These are phyloP conservation scores for Marmota monax DNA, from an alignment of 2,113 vertebrate genomes.

Conservation along the genomic window DNA sequence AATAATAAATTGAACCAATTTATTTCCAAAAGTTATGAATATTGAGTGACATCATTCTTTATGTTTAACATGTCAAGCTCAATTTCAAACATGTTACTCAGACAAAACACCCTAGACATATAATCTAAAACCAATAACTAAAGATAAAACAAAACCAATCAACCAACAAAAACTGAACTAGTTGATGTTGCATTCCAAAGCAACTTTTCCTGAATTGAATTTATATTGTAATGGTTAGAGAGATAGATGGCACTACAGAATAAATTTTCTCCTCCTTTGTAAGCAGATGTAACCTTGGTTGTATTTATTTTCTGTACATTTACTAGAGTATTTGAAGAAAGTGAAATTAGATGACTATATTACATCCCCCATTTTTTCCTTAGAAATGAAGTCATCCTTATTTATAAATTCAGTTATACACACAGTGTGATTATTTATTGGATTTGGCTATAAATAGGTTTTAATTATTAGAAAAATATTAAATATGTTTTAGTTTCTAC, in stretches of 20 bases:
- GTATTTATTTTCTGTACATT: not conserved
- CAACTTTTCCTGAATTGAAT: not conserved
- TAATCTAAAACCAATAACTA: not conserved
- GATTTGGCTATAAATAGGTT: not conserved
- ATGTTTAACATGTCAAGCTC: not conserved
- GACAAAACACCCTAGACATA: not conserved
- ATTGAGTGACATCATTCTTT: not conserved
- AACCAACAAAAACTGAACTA: not conserved
- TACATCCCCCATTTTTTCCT: not conserved
- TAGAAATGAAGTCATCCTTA: not conserved
- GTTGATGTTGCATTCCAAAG: not conserved
- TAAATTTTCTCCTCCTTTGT: not conserved
- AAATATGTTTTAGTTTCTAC: not conserved
- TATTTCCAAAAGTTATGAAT: not conserved
- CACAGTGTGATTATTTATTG: not conserved
- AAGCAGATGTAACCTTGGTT: not conserved
- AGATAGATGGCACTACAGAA: not conserved
- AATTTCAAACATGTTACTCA: constrained; percentile 15
- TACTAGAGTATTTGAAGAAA: not conserved
- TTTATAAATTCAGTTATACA: constrained; percentile 10
- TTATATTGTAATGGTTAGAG: not conserved
- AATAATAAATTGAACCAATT: not conserved
- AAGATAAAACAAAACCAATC: not conserved
- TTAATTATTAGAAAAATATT: not conserved
- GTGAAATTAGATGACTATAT: not conserved